These are phyloP conservation scores for Dunckerocampus dactyliophorus DNA, from an alignment of 2,113 vertebrate species.

Conservation along the genomic window DNA sequence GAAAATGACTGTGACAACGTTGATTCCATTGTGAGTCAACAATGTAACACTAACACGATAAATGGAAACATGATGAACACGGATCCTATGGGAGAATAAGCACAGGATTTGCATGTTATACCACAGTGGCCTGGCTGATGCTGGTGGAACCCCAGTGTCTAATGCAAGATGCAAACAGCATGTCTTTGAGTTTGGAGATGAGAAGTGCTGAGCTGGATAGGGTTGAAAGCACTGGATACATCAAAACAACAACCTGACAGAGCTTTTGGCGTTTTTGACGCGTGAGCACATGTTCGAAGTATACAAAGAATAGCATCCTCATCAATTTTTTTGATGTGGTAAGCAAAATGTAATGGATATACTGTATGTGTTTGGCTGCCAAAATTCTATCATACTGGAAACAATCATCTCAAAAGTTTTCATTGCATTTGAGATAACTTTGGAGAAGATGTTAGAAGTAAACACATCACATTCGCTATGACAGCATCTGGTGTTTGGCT, in stretches of 20 bases:
- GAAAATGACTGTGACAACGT: background rate
- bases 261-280: slow-evolving; percentile 34
- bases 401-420: slow-evolving; percentile 44
- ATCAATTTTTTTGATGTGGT: slow-evolving; percentile 29
- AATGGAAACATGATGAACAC: slow-evolving; percentile 10
- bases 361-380: slow-evolving; percentile 24
- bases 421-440: slow-evolving; percentile 21
- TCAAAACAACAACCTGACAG: slow-evolving; percentile 40
- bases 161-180: slow-evolving; percentile 26
- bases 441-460: slow-evolving; percentile 35
- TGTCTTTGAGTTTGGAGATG: slow-evolving; percentile 34
- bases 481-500: slow-evolving; percentile 55
- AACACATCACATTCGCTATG: slow-evolving; percentile 41
- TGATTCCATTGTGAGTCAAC: background rate
- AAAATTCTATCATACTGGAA: slow-evolving; percentile 22
- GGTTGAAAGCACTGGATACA: slow-evolving; percentile 46
- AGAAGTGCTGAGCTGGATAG: slow-evolving; percentile 29
- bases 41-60: slow-evolving; percentile 4
- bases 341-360: slow-evolving; percentile 39
- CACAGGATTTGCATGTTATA: slow-evolving; percentile 14
- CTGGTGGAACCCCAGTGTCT: slow-evolving; percentile 30
- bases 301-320: slow-evolving; percentile 39
- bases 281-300: slow-evolving; percentile 21
- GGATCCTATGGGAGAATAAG: slow-evolving; percentile 14
- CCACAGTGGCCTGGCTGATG: slow-evolving; percentile 11